phyloP scores from a whole-genome alignment of 2,888 invertebrate genomes.

The Cantharis rufa region DNA sequence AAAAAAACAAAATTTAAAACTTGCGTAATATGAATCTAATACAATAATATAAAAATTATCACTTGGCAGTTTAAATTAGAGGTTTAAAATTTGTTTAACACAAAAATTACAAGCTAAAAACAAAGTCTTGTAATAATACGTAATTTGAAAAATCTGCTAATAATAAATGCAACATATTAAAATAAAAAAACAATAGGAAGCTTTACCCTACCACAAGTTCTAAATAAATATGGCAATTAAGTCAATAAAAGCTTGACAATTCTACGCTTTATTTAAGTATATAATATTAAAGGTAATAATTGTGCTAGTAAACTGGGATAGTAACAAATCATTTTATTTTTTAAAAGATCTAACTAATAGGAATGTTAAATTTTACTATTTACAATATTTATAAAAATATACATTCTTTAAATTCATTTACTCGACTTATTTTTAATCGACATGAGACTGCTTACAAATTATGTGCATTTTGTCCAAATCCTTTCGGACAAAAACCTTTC shows the following conservation, averaged over 20 bases:
- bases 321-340: conserved; percentile 17
- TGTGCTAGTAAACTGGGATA: conserved; percentile 28
- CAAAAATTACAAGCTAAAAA: not conserved
- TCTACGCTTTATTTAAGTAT: conserved; percentile 19
- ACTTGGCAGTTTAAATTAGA: not conserved
- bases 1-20: conserved; percentile 19
- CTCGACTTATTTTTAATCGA: conserved; percentile 13
- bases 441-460: conserved; percentile 11
- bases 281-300: conserved; percentile 22
- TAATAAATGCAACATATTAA: conserved; percentile 1
- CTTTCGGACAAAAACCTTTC: not conserved
- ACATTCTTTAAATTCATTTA: conserved; percentile 34
- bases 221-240: conserved; percentile 18
- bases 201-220: conserved; percentile 14
- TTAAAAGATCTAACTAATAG: conserved; percentile 37
- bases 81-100: not conserved
- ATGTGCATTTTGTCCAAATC: not conserved
- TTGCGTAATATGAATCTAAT: conserved; percentile 13
- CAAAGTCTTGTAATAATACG: not conserved
- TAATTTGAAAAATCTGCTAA: not conserved
- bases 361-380: conserved; percentile 48
- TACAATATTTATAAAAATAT: conserved; percentile 52
- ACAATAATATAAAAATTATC: conserved; percentile 2
- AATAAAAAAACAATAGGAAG: not conserved
- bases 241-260: conserved; percentile 16